Evolutionary conservation across 2,888 invertebrate genomes (phyloP), one percentile per base, ranked within the genome.

Genomic region (Morpho achilles): DNA sequence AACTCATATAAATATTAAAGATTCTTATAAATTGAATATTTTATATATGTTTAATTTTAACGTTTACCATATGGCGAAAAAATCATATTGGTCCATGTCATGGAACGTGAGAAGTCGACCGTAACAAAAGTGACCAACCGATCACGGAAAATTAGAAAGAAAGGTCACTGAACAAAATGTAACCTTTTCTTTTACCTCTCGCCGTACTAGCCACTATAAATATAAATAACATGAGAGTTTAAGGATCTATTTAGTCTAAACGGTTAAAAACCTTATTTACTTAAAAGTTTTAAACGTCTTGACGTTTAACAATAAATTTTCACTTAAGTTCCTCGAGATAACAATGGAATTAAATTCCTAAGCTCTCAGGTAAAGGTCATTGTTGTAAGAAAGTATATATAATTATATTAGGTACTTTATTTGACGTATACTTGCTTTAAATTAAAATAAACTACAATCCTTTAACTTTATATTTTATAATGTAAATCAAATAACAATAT

Each of bases 361-460:
- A 42, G 32, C 42, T 40, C 42, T 42, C 49, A 55, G 55, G 43
- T 49, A 55, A 49, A 55, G 55, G 49, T 55, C 16, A 55, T 43
- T 55, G 48, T 53, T 16, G 32, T 32, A 32, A 32, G 32, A 32
- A 32, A 32, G 32, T 32, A 5, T 32, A 32, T 32, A 32, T 32
- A 32, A 32, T 32, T 32, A 32, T 32, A 5, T 32, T 32, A 32
- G 32, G 32, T 32, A 32, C 5, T 32, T 32, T 32, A 32, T 32
- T 32, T 32, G 32, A 32, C 32, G 32, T 32, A 5, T 32, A 32
- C 32, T 32, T 32, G 32, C 32, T 32, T 32, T 32, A 32, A 32
- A 32, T 16, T 46, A 16, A 46, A 46, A 45, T 7, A 5, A 48
- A 39, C 32, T 48, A 32, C 8, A 8, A 46, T 7, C 16, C 16